Base-by-base conservation (phyloP, 2,888 invertebrate genomes). In the Apocheima hispidaria region DNA sequence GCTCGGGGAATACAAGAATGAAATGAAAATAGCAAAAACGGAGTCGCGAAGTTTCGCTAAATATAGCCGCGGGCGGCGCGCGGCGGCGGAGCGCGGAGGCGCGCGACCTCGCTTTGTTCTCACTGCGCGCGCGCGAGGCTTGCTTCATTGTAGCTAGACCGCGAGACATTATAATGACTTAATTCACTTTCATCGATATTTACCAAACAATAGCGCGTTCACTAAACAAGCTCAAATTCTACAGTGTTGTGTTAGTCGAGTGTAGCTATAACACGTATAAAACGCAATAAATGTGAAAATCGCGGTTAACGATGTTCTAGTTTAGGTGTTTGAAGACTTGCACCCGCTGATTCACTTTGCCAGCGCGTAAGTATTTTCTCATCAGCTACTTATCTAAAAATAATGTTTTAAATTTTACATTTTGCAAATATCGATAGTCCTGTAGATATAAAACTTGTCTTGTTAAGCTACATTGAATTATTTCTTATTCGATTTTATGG, bases 21-120 rank as follows among this genome's bases (percentile, higher is more conserved):
- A 88, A 90, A 88, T 92, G 86, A 89, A 91, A 92, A 92, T 91
- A 92, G 92, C 92, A 90, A 89, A 87, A 87, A 81, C 80, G 73
- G 78, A 88, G 88, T 91, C 90, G 92, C 92, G 83, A 91, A 90
- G 92, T 88, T 86, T 78, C 71, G 84, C 92, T 92, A 92, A 90
- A 91, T 88, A 87, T 92, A 92, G 88, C 81, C 82, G 84, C 81
- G 84, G 81, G 78, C 74, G 82, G 78, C 74, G 77, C 74, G 49
- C 30, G 30, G 77, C 46, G 60, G 77, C 76, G 74, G 73, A 73
- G 77, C 78, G 73, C 68, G 71, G n/a, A n/a, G n/a, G n/a, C 74
- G 71, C 70, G 72, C 83, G 84, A 81, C 82, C 84, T 84, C 86
- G 88, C 88, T 85, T 86, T 85, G 82, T 81, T 75, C 77, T 70